Conservation (phyloP, 2,888 invertebrate genomes). For the Drosophila bunnanda region DNA sequence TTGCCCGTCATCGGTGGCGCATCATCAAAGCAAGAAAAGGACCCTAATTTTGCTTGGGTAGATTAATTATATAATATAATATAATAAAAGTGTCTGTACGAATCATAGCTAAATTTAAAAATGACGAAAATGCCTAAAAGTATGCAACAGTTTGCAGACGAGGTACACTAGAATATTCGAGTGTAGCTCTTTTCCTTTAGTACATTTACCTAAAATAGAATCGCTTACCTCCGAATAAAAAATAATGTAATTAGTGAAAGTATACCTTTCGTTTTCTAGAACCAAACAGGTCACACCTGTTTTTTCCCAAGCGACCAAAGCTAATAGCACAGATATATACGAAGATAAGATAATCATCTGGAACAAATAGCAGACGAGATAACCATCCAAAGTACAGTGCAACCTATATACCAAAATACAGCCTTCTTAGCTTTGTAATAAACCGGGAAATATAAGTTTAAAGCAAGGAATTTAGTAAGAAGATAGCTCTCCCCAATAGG, state of each 20-base stretch:
- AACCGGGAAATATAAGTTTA: too few species aligned
- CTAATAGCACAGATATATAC: conserved; percentile 2
- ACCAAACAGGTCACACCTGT: background rate
- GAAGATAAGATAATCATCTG: conserved; percentile 2
- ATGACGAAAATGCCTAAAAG: background rate
- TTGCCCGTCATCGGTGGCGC: conserved; percentile 60
- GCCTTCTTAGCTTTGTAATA: too few species aligned
- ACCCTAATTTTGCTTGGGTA: conserved; percentile 82
- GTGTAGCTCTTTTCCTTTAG: background rate
- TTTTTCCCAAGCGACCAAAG: background rate
- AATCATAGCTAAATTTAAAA: too few species aligned
- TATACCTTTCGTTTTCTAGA: background rate
- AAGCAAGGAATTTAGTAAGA: too few species aligned
- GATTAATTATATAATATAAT: conserved; percentile 14
- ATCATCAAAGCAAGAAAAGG: conserved; percentile 67
- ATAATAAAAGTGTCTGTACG: too few species aligned
- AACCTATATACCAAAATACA: background rate
- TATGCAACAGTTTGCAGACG: background rate
- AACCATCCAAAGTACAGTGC: background rate
- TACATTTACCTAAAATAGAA: background rate
- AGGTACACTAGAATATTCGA: background rate
- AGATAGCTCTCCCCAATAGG: too few species aligned
- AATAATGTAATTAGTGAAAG: background rate
- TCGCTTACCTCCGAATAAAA: background rate
- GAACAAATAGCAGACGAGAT: background rate